Evolutionary conservation across 2,888 invertebrate genomes (phyloP).

Genomic region (Pharmacophagus antenor): DNA sequence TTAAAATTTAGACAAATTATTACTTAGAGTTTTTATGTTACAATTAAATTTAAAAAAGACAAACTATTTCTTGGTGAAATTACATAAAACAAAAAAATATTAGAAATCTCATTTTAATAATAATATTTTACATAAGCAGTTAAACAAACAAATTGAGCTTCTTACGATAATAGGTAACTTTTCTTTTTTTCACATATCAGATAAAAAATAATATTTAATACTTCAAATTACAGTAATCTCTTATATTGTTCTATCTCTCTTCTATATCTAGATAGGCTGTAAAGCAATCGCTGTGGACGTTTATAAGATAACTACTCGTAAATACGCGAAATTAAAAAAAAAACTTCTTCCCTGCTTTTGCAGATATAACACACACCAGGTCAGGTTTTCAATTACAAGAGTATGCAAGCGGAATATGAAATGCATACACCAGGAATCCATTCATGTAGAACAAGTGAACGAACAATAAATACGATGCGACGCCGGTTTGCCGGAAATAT

Average conservation of each 20-base stretch:
- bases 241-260: no score
- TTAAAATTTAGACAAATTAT: conserved; percentile 19
- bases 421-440: conserved; percentile 38
- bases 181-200: background rate
- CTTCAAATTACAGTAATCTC: no score
- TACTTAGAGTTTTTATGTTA: conserved; percentile 10
- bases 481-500: conserved; percentile 56
- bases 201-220: background rate
- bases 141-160: no score
- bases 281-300: no score
- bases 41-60: background rate
- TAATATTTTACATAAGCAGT: no score
- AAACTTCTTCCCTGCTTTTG: background rate
- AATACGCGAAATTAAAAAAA: background rate
- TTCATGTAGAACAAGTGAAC: conserved; percentile 47
- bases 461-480: conserved; percentile 51
- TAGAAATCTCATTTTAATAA: no score
- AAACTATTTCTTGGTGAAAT: background rate
- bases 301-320: no score
- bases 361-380: background rate
- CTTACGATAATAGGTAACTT: background rate
- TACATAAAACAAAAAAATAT: no score
- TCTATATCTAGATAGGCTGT: background rate
- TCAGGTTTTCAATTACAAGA: background rate
- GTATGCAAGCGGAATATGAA: conserved; percentile 34